These are phyloP conservation scores for Anoplophora glabripennis DNA, from an alignment of 1,140 invertebrate species.

Conservation along the genomic window DNA sequence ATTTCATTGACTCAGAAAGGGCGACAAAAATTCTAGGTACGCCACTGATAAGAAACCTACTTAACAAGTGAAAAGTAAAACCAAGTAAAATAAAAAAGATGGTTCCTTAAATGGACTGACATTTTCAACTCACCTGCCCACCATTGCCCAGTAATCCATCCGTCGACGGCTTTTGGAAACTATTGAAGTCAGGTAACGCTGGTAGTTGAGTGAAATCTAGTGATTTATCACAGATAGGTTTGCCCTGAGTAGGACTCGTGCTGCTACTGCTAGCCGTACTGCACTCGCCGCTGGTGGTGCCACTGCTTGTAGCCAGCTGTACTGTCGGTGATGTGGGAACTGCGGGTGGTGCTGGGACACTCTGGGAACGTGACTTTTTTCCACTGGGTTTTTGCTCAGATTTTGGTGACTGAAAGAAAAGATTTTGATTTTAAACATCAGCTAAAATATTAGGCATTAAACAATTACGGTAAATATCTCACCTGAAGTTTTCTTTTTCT, in stretches of 20 bases:
- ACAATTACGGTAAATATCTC: conserved; percentile 21
- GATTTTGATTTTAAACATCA: neutral
- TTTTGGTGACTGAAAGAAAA: conserved; percentile 19
- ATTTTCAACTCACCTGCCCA: conserved; percentile 3
- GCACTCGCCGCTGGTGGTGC: conserved; percentile 17
- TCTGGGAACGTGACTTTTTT: conserved; percentile 31
- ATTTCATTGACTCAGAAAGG: too few species aligned
- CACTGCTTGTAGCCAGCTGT: conserved; percentile 5
- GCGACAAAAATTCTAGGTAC: too few species aligned
- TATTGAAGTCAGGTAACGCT: conserved; percentile 49
- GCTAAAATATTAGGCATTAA: neutral
- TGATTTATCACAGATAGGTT: conserved; percentile 49
- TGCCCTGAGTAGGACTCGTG: conserved; percentile 43
- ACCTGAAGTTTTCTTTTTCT: conserved; percentile 70
- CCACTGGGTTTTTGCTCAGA: conserved; percentile 24
- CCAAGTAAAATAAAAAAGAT: too few species aligned
- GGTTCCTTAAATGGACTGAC: too few species aligned
- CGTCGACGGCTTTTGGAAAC: conserved; percentile 43
- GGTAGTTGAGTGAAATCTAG: conserved; percentile 45
- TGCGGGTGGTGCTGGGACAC: conserved; percentile 20
- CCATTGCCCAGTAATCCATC: neutral
- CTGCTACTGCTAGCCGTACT: conserved; percentile 34
- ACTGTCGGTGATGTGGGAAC: neutral
- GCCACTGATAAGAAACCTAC: too few species aligned
- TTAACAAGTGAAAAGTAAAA: too few species aligned